phyloP scores from a whole-genome alignment of 2,113 vertebrate genomes.

The Microcebus lehilahytsara region DNA sequence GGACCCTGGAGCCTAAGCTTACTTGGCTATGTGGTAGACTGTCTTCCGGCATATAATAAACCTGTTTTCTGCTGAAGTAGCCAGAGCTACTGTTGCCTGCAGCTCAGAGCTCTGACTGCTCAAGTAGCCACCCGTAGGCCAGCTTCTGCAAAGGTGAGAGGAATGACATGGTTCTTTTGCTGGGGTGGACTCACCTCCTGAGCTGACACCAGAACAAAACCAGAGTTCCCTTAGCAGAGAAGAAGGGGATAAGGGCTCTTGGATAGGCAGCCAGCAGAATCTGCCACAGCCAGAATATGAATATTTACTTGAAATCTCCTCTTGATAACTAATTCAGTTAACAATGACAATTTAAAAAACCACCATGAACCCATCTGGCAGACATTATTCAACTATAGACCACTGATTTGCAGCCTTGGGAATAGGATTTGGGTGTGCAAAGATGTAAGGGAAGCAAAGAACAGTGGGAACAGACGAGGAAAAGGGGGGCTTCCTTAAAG shows the following conservation, averaged over 20 bases:
- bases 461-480: neutral
- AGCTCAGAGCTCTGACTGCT: neutral
- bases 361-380: neutral
- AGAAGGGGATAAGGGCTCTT: neutral
- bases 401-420: neutral
- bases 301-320: neutral
- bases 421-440: neutral
- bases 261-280: neutral
- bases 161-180: rapidly evolving
- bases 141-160: neutral
- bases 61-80: neutral
- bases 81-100: neutral
- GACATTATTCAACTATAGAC: neutral
- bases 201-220: neutral
- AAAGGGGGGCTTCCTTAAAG: neutral
- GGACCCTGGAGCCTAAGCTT: neutral
- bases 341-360: neutral
- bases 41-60: neutral
- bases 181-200: no score
- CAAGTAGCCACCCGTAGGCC: neutral
- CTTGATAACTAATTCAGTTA: neutral
- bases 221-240: neutral
- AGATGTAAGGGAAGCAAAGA: neutral
- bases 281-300: neutral
- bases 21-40: neutral